A percentile compares a stretch with the other conserved stretches of the same genome.
Evolutionary conservation across 2,113 vertebrate genomes (phyloP).

Genomic region (Dasyurus viverrinus): DNA sequence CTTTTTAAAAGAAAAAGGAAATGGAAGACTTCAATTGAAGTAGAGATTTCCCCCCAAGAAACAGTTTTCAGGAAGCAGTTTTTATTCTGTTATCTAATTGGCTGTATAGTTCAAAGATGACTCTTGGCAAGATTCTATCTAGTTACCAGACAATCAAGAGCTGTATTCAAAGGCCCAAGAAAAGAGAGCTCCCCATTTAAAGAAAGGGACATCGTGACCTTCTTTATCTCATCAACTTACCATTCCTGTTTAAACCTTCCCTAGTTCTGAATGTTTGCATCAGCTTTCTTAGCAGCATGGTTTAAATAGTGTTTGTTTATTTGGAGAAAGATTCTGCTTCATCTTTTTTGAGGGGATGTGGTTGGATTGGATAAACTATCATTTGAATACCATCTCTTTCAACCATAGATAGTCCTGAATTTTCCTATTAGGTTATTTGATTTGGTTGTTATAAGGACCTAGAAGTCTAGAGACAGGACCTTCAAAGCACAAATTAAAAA

Average conservation of each 20-base stretch:
- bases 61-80: background rate
- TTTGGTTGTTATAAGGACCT: background rate
- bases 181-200: background rate
- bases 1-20: background rate
- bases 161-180: background rate
- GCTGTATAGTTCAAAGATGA: background rate
- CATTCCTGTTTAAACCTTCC: too few species aligned
- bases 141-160: background rate
- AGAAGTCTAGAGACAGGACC: background rate
- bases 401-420: background rate
- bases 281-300: background rate
- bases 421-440: background rate
- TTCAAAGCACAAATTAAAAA: conserved; percentile 6
- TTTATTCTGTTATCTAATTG: background rate
- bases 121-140: background rate
- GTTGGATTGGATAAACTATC: background rate
- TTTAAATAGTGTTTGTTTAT: background rate
- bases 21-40: too few species aligned
- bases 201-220: background rate
- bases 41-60: too few species aligned
- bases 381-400: background rate
- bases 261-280: background rate
- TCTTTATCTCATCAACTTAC: background rate
- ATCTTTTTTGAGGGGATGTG: too few species aligned
- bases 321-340: too few species aligned